Conservation (phyloP, 1,140 invertebrate species). For the Trichogramma pretiosum region DNA sequence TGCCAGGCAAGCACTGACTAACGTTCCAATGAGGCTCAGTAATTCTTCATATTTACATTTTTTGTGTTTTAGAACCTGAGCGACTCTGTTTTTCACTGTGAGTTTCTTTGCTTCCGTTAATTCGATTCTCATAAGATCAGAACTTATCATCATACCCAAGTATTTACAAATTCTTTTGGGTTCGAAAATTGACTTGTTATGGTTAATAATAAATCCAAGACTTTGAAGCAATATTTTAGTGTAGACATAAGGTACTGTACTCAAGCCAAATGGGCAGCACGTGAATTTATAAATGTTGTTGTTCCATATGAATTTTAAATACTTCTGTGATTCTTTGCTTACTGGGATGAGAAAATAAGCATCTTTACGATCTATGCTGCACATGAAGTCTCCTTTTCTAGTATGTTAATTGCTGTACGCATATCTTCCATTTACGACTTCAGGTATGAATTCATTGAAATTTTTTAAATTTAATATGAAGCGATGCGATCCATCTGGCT, state of each 20-base stretch:
- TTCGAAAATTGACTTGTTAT: too few relatives aligned
- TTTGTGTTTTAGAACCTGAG: too few relatives aligned
- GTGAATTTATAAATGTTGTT: constrained; percentile 5
- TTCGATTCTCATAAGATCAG: too few relatives aligned
- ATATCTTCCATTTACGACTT: constrained; percentile 10
- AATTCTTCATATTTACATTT: too few relatives aligned
- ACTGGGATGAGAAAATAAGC: constrained; percentile 20
- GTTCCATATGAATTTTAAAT: constrained; percentile 19
- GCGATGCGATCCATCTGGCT: constrained; percentile 3
- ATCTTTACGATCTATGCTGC: constrained; percentile 8
- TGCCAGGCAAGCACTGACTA: not conserved
- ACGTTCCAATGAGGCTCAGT: not conserved
- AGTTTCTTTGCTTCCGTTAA: too few relatives aligned
- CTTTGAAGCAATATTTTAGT: constrained; percentile 13
- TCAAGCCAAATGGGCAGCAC: constrained; percentile 7
- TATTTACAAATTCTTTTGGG: too few relatives aligned
- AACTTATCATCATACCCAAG: too few relatives aligned
- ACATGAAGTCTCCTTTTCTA: not conserved
- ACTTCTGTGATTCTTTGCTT: constrained; percentile 11
- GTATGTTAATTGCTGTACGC: constrained; percentile 8
- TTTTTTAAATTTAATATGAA: constrained; percentile 12
- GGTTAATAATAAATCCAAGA: too few relatives aligned
- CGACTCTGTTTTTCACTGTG: too few relatives aligned
- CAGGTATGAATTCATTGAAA: constrained; percentile 5
- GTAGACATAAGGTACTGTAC: constrained; percentile 23